A percentile compares a stretch with the other conserved stretches of the same genome.
Evolutionary conservation across 2,113 vertebrate species (phyloP).

Genomic region (Falcunculus frontatus): DNA sequence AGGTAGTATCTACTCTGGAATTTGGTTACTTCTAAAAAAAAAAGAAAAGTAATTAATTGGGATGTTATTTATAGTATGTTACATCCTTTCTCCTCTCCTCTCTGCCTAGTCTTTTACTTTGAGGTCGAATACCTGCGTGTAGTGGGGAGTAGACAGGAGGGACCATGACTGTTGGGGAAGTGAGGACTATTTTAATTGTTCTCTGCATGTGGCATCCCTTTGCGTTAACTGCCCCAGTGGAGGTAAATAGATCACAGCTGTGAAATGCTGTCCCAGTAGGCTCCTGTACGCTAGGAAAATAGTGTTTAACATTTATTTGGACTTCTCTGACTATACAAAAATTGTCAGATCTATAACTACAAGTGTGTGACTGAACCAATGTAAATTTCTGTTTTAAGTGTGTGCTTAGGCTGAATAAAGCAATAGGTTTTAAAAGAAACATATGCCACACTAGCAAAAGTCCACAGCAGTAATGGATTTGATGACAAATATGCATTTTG

Average conservation of each 20-base stretch:
- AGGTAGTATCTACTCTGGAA: neutral
- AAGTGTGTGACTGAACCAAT: neutral
- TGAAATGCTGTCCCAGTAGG: neutral
- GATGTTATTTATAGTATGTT: neutral
- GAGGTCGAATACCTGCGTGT: neutral
- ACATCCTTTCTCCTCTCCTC: neutral
- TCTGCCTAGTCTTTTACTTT: neutral
- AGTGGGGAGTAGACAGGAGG: neutral
- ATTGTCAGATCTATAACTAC: neutral
- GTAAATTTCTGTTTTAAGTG: neutral
- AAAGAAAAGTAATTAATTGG: neutral
- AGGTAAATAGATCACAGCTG: neutral
- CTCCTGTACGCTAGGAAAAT: neutral
- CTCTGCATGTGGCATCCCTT: neutral
- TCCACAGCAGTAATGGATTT: neutral
- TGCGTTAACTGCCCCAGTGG: neutral
- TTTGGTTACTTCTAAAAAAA: neutral
- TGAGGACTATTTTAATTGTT: neutral
- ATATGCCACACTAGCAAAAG: rapidly evolving
- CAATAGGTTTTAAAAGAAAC: neutral
- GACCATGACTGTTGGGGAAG: neutral
- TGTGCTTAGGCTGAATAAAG: neutral
- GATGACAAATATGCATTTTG: rapidly evolving
- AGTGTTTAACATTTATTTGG: neutral
- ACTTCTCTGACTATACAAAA: neutral